phyloP scores from a whole-genome alignment of 2,888 invertebrate species.

The Drosophila dives region DNA sequence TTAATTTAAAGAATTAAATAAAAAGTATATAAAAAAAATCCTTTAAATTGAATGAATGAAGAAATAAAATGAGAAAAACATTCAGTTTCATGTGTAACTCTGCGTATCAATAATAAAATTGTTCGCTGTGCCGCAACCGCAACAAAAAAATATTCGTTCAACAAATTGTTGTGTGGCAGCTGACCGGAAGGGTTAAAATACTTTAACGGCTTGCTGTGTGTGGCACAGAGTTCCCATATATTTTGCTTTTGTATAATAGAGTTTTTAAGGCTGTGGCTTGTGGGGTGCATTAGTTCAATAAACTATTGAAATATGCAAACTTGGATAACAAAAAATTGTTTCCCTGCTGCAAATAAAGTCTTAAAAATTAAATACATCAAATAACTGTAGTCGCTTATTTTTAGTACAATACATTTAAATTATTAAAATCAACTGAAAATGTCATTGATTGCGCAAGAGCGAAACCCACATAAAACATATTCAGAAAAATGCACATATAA shows the following conservation, averaged over 20 bases:
- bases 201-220: neutral
- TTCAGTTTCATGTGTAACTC: slow-evolving; percentile 7
- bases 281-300: neutral
- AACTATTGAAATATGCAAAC: neutral
- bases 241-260: neutral
- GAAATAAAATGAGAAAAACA: neutral
- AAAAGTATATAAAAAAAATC: slow-evolving; percentile 10
- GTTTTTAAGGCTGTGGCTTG: neutral
- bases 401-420: neutral
- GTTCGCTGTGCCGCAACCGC: slow-evolving; percentile 28
- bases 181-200: slow-evolving; percentile 30
- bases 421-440: neutral
- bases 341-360: neutral
- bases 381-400: neutral
- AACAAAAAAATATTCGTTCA: slow-evolving; percentile 35
- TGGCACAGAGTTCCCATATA: neutral
- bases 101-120: slow-evolving; percentile 54
- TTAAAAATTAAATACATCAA: neutral
- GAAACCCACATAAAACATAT: neutral
- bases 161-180: slow-evolving; percentile 28
- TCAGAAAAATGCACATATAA: slow-evolving; percentile 18
- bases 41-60: slow-evolving; percentile 7
- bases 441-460: slow-evolving; percentile 2
- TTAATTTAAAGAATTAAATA: slow-evolving; percentile 45
- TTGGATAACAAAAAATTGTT: neutral